These are phyloP conservation scores for Perca fluviatilis DNA, from an alignment of 2,113 vertebrate genomes.

Conservation along the genomic window DNA sequence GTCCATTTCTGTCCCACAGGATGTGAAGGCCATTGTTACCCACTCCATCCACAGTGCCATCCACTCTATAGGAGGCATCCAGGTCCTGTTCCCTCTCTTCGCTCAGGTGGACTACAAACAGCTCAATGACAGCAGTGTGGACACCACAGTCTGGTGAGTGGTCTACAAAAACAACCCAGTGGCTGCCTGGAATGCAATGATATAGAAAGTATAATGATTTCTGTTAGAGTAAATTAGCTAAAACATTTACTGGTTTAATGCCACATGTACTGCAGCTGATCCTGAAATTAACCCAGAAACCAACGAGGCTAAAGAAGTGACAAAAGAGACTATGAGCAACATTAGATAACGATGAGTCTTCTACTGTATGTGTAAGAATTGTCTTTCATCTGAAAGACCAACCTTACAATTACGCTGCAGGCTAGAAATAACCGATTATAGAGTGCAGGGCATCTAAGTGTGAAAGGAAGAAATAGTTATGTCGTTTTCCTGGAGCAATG, in stretches of 20 bases:
- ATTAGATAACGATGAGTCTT: conserved; percentile 20
- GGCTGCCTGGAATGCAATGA: background rate
- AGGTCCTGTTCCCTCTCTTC: conserved; percentile 98
- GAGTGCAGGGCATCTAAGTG: conserved; percentile 2
- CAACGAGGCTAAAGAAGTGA: background rate
- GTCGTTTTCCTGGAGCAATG: conserved; percentile 24
- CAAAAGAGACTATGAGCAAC: background rate
- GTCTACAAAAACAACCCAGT: background rate
- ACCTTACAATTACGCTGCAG: conserved; percentile 24
- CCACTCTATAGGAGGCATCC: conserved; percentile 98
- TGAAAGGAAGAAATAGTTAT: conserved; percentile 22
- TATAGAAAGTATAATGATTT: background rate
- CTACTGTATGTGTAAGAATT: conserved; percentile 7
- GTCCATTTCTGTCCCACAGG: conserved; percentile 80
- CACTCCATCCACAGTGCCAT: conserved; percentile 99
- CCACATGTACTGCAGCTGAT: conserved; percentile 3
- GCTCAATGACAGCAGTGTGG: conserved; percentile 95
- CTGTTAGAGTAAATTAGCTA: background rate
- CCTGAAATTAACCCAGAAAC: background rate
- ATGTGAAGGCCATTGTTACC: conserved; percentile 99
- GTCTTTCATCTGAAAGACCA: conserved; percentile 30
- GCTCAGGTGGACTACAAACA: conserved; percentile 98
- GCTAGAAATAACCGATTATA: conserved; percentile 29
- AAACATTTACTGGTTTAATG: background rate
- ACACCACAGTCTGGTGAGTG: conserved; percentile 96